These are phyloP conservation scores for Urocitellus parryii DNA, from an alignment of 2,113 vertebrate species.

Conservation along the genomic window DNA sequence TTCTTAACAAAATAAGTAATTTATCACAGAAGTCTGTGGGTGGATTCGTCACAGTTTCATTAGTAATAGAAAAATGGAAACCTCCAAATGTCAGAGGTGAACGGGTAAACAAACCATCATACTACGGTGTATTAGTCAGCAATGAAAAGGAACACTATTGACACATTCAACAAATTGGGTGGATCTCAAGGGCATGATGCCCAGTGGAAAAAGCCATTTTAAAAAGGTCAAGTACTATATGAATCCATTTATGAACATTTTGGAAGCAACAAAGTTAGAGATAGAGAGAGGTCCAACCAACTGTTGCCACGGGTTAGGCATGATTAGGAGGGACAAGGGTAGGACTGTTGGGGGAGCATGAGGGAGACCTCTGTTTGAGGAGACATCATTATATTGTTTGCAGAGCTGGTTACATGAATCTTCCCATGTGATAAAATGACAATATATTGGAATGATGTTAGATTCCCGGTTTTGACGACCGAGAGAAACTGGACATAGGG, in stretches of 20 bases:
- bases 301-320: neutral
- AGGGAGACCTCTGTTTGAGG: neutral
- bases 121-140: neutral
- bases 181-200: neutral
- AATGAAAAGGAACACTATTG: neutral
- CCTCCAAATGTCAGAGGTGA: neutral
- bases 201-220: neutral
- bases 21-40: neutral
- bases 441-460: neutral
- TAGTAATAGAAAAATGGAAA: conserved; percentile 32
- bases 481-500: neutral
- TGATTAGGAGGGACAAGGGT: neutral
- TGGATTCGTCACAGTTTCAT: neutral
- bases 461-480: neutral
- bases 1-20: conserved; percentile 8
- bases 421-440: neutral
- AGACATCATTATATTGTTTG: neutral
- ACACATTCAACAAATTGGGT: neutral
- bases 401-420: neutral
- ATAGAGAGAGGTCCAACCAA: neutral
- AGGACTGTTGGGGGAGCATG: too few relatives aligned
- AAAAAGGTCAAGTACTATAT: neutral
- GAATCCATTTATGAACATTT: neutral
- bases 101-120: neutral
- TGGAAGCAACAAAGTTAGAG: neutral